Conservation (phyloP, 2,888 invertebrate species). For the Cistogaster globosa region DNA sequence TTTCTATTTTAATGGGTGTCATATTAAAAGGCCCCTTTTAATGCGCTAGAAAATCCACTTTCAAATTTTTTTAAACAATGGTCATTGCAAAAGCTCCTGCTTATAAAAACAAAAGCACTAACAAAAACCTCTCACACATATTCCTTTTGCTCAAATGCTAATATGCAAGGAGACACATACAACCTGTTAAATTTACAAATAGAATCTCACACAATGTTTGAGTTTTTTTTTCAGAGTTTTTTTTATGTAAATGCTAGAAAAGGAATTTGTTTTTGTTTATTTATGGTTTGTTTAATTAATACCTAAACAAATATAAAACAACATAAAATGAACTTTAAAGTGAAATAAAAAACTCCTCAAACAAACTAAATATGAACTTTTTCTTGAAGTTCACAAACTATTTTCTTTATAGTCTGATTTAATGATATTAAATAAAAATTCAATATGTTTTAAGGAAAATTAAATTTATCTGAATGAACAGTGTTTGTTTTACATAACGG, state of each 20-base stretch:
- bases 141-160: not conserved
- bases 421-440: slow-evolving; percentile 38
- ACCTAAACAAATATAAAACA: slow-evolving; percentile 59
- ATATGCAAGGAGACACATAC: not conserved
- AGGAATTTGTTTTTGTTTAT: slow-evolving; percentile 63
- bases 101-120: not conserved
- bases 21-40: no score
- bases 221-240: slow-evolving; percentile 15
- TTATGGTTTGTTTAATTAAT: slow-evolving; percentile 67
- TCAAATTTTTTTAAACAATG: no score
- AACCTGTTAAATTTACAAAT: slow-evolving; percentile 6
- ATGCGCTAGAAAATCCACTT: no score
- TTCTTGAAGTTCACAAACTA: slow-evolving; percentile 40
- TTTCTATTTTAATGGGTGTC: no score
- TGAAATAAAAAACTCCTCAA: not conserved
- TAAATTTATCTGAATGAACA: slow-evolving; percentile 34
- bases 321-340: slow-evolving; percentile 40
- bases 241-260: slow-evolving; percentile 42
- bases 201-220: slow-evolving; percentile 18
- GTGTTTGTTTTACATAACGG: not conserved
- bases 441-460: slow-evolving; percentile 40
- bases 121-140: not conserved
- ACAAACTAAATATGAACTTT: slow-evolving; percentile 24
- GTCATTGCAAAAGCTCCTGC: no score
- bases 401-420: not conserved